Evolutionary conservation across 2,888 invertebrate genomes (phyloP), one percentile per base, ranked within the genome.

Genomic region (Drosophila antonietae): DNA sequence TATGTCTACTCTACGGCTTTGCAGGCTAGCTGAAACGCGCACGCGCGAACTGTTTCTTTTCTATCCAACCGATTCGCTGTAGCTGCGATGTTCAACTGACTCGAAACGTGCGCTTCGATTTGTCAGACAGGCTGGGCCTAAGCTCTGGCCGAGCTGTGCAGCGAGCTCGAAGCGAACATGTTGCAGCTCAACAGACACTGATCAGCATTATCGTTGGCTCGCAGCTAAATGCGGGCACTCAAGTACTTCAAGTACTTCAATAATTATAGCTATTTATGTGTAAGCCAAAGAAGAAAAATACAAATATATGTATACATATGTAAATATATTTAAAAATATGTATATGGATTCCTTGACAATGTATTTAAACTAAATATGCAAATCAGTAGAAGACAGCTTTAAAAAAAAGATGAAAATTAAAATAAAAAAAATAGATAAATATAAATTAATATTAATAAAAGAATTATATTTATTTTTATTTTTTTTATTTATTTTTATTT

Each of bases 51-150:
- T 18, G 28, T 51, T 73, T 77, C 63, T 15, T 37, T n/a, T 37
- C 35, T 66, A 28, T 73, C 65, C 81, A 75, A 86, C 86, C 88
- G 82, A 60, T 72, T 70, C 43, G 81, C 62, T 82, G 68, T 65
- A 81, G 88, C 75, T 75, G 78, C 75, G 77, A 59, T 68, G 71
- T 73, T 78, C 81, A 72, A 88, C 86, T 86, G 84, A 71, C 59
- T 63, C 56, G 18, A 62, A 53, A 37, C 53, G 53, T 28, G 37
- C 31, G 55, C 44, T 55, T 8, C 39, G 28, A 53, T 43, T 47
- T 23, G 64, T 37, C 64, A 43, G 52, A 60, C 59, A 41, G 39
- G 59, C 79, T 57, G 46, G 20, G 78, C 70, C 75, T 60, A 71
- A 69, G 72, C 52, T 68, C 39, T 23, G 49, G 18, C 52, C 18